phyloP scores from a whole-genome alignment of 2,888 invertebrate species.

The Synergus japonicus region DNA sequence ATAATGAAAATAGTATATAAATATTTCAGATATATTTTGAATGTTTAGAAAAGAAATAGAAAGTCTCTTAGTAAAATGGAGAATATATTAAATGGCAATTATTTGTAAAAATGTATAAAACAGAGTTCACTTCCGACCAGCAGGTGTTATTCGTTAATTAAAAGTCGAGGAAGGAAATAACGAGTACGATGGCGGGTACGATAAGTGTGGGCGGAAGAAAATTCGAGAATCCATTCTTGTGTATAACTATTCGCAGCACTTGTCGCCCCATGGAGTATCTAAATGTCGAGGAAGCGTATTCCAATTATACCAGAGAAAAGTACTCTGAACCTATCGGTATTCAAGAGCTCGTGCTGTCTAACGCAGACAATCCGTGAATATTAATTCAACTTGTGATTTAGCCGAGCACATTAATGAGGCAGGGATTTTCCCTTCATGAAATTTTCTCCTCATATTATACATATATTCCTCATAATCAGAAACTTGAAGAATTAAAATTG shows the following conservation, averaged over 20 bases:
- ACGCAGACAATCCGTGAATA: slow-evolving; percentile 21
- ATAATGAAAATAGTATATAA: not conserved
- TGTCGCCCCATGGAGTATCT: slow-evolving; percentile 60
- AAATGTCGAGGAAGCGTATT: slow-evolving; percentile 62
- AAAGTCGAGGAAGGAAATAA: slow-evolving; percentile 9
- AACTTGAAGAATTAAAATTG: not conserved
- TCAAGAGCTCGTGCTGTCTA: slow-evolving; percentile 53
- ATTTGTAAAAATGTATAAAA: not conserved
- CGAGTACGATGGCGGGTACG: not conserved
- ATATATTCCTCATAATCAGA: not conserved
- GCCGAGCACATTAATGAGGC: slow-evolving; percentile 28
- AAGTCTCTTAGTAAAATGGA: not conserved
- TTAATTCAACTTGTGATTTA: slow-evolving; percentile 15
- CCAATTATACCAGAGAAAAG: slow-evolving; percentile 59
- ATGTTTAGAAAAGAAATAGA: not conserved
- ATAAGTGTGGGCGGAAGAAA: slow-evolving; percentile 13
- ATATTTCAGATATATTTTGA: not conserved
- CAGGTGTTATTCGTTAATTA: slow-evolving; percentile 10
- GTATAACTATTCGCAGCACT: slow-evolving; percentile 55
- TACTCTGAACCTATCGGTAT: slow-evolving; percentile 54
- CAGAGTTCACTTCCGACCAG: not conserved
- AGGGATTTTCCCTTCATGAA: not conserved
- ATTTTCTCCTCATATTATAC: not conserved
- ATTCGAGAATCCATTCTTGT: slow-evolving; percentile 39
- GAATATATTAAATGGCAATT: not conserved